phyloP scores from a whole-genome alignment of 2,888 invertebrate species.

The Brenthis ino region DNA sequence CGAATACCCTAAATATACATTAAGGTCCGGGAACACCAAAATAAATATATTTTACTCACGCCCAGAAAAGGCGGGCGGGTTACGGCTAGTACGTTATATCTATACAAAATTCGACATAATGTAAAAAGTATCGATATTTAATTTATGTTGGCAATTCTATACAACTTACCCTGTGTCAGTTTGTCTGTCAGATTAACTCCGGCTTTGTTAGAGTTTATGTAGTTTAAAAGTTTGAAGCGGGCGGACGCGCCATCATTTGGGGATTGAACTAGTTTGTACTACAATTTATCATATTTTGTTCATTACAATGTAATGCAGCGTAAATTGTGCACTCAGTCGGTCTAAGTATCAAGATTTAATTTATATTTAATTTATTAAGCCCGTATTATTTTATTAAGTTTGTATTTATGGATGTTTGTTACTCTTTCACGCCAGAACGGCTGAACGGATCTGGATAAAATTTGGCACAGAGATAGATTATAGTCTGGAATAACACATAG shows the following conservation, averaged over 20 bases:
- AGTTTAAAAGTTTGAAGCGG: constrained; percentile 14
- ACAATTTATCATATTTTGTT: constrained; percentile 18
- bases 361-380: too few relatives aligned
- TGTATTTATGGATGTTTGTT: too few relatives aligned
- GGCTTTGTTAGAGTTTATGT: constrained; percentile 16
- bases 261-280: constrained; percentile 8
- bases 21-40: too few relatives aligned
- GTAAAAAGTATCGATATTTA: background rate
- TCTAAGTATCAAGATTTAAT: too few relatives aligned
- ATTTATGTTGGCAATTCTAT: constrained; percentile 5
- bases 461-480: too few relatives aligned
- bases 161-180: background rate
- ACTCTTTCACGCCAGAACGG: too few relatives aligned
- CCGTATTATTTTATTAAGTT: too few relatives aligned
- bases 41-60: too few relatives aligned
- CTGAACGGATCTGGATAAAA: too few relatives aligned
- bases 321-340: background rate
- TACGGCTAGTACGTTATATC: background rate
- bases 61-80: too few relatives aligned
- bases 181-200: constrained; percentile 17
- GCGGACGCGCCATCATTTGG: constrained; percentile 11
- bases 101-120: background rate
- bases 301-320: background rate
- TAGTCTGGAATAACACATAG: too few relatives aligned
- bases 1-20: too few relatives aligned